Percentiles rank a stretch among this genome's conserved stretches.
phyloP scores from a whole-genome alignment of 1,140 invertebrate species.

The Stegodyphus dumicola region DNA sequence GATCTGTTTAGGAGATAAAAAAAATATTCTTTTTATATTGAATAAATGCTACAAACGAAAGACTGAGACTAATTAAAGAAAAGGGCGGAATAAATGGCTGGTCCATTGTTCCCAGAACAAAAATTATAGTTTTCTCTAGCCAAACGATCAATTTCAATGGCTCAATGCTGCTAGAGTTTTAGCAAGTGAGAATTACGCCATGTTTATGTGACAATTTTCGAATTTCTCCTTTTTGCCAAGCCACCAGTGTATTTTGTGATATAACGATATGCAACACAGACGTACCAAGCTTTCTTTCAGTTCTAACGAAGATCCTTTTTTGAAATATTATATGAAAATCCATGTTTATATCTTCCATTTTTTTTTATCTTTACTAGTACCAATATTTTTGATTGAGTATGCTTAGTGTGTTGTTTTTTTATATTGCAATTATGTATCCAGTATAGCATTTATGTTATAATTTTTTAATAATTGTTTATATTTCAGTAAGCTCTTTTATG shows the following conservation, averaged over 20 bases:
- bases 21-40: no score
- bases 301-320: no score
- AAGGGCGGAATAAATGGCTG: not conserved
- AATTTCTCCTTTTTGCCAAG: not conserved
- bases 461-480: not conserved
- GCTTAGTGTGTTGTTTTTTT: conserved; percentile 23
- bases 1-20: no score
- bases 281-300: no score
- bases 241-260: conserved; percentile 38
- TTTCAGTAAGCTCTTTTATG: not conserved
- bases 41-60: no score
- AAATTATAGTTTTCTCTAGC: not conserved
- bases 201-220: no score
- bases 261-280: not conserved
- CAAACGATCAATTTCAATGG: not conserved
- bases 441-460: not conserved
- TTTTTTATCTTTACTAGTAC: not conserved
- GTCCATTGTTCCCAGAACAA: not conserved
- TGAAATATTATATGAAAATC: no score
- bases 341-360: no score
- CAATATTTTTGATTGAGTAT: conserved; percentile 11
- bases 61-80: no score
- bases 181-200: no score
- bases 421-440: not conserved
- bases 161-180: not conserved